phyloP scores from a whole-genome alignment of 2,797 vertebrate genomes.

The Acrossocheilus fasciatus region DNA sequence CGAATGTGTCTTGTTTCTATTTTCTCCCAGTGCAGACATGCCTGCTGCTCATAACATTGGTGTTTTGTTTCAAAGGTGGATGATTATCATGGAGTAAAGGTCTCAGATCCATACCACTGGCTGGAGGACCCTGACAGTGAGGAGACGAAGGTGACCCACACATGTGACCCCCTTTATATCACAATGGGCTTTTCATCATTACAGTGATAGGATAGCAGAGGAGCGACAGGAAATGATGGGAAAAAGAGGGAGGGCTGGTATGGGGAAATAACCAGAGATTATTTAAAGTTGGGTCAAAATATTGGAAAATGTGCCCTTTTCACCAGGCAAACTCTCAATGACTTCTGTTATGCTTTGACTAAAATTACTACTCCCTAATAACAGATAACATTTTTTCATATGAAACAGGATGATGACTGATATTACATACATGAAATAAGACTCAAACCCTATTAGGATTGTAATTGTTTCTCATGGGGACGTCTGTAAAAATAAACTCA shows the following conservation, averaged over 20 bases:
- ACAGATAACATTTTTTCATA: background rate
- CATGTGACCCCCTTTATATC: background rate
- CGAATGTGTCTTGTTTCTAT: background rate
- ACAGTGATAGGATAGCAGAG: background rate
- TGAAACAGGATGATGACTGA: background rate
- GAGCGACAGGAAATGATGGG: background rate
- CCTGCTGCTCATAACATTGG: background rate
- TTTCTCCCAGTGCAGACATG: background rate
- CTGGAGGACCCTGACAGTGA: conserved; percentile 76
- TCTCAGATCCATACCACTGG: conserved; percentile 77
- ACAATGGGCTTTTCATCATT: background rate
- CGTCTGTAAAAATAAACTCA: background rate
- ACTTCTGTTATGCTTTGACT: background rate
- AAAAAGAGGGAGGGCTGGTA: background rate
- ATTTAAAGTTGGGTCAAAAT: background rate
- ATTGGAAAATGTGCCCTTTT: background rate
- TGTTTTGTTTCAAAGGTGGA: conserved; percentile 68
- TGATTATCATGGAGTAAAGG: conserved; percentile 75
- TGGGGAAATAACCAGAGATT: background rate
- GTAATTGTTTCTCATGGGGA: background rate
- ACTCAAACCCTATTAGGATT: background rate
- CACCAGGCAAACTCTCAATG: background rate
- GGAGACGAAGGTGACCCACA: conserved; percentile 73
- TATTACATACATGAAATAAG: background rate
- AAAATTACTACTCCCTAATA: background rate